Evolutionary conservation across 2,113 vertebrate species (phyloP).

Genomic region (Maccullochella peelii): DNA sequence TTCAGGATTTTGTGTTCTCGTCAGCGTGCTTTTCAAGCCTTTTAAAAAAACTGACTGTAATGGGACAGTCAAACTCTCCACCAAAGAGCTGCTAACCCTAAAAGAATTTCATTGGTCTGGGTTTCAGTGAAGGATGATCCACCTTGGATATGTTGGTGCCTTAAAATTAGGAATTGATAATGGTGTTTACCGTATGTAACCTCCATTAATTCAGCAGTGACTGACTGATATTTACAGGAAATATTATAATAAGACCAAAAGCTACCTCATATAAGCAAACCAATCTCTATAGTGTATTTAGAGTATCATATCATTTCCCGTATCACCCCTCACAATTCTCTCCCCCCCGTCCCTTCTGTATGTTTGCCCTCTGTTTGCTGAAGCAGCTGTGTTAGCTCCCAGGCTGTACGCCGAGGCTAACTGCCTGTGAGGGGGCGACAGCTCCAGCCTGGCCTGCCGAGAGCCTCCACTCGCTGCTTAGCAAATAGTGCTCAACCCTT

Average conservation of each 20-base stretch:
- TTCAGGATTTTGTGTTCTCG: not conserved
- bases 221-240: no score
- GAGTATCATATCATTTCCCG: not conserved
- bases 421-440: conserved; percentile 9
- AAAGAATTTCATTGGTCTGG: no score
- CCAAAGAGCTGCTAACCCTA: no score
- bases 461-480: not conserved
- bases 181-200: no score
- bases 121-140: no score
- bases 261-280: not conserved
- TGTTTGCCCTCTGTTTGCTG: conserved; percentile 4
- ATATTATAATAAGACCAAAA: no score
- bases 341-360: not conserved
- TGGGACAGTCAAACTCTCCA: no score
- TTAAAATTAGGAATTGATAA: not conserved
- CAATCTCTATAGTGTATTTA: not conserved
- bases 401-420: not conserved
- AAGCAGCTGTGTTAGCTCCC: not conserved
- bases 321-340: not conserved
- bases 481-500: conserved; percentile 17
- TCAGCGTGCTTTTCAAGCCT: no score
- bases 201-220: no score
- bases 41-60: no score
- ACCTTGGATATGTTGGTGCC: not conserved
- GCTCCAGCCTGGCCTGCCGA: not conserved